These are phyloP conservation scores for Clarias batrachus DNA, from an alignment of 2,113 vertebrate species.

Conservation along the genomic window DNA sequence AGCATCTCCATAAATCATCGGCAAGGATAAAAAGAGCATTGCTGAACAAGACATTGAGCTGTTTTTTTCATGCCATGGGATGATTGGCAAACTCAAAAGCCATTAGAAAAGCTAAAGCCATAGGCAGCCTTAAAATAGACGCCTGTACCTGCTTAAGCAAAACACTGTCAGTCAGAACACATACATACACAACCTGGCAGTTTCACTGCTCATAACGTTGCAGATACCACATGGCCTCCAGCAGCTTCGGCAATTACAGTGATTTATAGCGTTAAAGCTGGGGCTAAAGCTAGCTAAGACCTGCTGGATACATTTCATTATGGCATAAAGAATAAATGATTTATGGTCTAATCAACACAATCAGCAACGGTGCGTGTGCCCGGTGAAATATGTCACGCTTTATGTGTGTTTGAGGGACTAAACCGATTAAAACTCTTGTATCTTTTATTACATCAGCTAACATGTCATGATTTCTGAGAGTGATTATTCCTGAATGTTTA, in stretches of 20 bases:
- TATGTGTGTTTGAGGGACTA: not conserved
- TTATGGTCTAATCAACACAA: constrained; percentile 18
- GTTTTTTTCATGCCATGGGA: constrained; percentile 30
- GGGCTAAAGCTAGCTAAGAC: constrained; percentile 26
- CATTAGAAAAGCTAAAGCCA: constrained; percentile 35
- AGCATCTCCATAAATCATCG: constrained; percentile 31
- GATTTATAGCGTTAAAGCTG: constrained; percentile 23
- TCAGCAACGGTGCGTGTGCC: constrained; percentile 3
- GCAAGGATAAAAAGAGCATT: constrained; percentile 27
- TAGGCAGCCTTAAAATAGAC: not conserved
- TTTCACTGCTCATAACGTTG: not conserved
- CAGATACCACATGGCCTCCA: not conserved
- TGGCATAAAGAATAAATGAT: constrained; percentile 10
- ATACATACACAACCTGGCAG: not conserved
- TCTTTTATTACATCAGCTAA: not conserved
- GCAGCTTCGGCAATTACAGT: constrained; percentile 4
- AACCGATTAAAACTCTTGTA: not conserved
- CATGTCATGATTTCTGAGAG: not conserved
- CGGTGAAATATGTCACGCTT: constrained; percentile 14
- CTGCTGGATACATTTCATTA: constrained; percentile 14
- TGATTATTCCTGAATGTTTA: not conserved
- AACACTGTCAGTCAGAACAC: constrained; percentile 14
- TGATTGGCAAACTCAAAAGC: constrained; percentile 34
- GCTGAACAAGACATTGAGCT: constrained; percentile 39
- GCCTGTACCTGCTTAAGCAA: constrained; percentile 7